Conservation (phyloP, 2,888 invertebrate genomes). For the Meteorus cinctellus region DNA sequence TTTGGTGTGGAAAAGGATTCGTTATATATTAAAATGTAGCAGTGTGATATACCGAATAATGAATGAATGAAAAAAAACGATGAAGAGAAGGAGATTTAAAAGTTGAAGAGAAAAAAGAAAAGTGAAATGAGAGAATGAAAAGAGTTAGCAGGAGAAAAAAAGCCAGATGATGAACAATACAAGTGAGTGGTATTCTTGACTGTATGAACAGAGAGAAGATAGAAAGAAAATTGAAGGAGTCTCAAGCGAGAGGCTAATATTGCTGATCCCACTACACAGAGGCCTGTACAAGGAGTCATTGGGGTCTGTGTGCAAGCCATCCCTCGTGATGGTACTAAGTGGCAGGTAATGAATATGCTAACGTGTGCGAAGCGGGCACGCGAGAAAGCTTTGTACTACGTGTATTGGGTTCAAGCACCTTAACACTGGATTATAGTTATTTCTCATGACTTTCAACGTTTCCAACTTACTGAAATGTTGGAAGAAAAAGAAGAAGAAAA, state of each 20-base stretch:
- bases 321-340: slow-evolving; percentile 60
- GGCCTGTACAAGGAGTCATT: slow-evolving; percentile 33
- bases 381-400: slow-evolving; percentile 67
- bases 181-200: slow-evolving; percentile 2
- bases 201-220: slow-evolving; percentile 32
- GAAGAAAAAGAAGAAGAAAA: neutral
- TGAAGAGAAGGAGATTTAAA: neutral
- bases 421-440: slow-evolving; percentile 44
- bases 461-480: neutral
- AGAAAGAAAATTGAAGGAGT: slow-evolving; percentile 37
- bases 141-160: neutral
- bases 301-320: slow-evolving; percentile 57
- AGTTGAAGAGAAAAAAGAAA: neutral
- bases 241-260: slow-evolving; percentile 58
- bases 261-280: slow-evolving; percentile 61
- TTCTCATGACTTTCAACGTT: slow-evolving; percentile 19
- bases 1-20: neutral
- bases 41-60: neutral
- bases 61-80: neutral
- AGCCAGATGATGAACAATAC: slow-evolving; percentile 12
- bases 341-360: slow-evolving; percentile 71
- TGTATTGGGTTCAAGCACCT: slow-evolving; percentile 65
- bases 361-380: slow-evolving; percentile 65
- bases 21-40: too few relatives aligned
- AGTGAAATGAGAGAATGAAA: neutral